These are phyloP conservation scores for Theocolax elegans DNA, from an alignment of 1,140 invertebrate genomes.

Conservation along the genomic window DNA sequence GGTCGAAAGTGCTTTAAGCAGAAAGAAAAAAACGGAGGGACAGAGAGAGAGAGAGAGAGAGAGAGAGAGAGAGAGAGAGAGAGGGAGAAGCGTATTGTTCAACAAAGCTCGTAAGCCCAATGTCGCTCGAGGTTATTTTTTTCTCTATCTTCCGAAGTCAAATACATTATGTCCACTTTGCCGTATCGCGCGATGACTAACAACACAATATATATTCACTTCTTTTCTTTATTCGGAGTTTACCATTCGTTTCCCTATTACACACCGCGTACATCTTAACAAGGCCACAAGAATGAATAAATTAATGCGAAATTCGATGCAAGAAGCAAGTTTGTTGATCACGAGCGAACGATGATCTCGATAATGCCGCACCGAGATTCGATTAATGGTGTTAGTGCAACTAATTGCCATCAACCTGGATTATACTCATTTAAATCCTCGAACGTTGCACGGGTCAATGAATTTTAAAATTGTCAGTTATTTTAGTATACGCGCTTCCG, in stretches of 20 bases:
- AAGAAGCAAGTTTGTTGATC: slow-evolving; percentile 26
- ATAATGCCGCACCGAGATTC: neutral
- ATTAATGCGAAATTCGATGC: neutral
- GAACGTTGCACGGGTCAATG: no score
- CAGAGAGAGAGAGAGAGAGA: no score
- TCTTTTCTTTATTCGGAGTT: slow-evolving; percentile 1
- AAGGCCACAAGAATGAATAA: slow-evolving; percentile 8
- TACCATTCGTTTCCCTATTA: neutral
- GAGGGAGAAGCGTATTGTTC: no score
- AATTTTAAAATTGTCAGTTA: no score
- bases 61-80: no score
- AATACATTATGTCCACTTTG: slow-evolving; percentile 9
- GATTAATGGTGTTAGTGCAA: no score
- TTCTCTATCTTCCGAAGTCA: slow-evolving; percentile 14
- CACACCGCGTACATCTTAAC: neutral
- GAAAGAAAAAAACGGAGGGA: no score
- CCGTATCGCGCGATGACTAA: slow-evolving; percentile 3
- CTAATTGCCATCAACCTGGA: no score
- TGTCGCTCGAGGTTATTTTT: slow-evolving; percentile 4
- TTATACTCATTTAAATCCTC: no score
- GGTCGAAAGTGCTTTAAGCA: no score
- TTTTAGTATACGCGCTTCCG: no score
- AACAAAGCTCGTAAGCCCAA: neutral
- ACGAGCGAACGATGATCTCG: neutral
- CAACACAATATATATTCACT: slow-evolving; percentile 3